phyloP scores from a whole-genome alignment of 2,113 vertebrate genomes.

The Camelus dromedarius region DNA sequence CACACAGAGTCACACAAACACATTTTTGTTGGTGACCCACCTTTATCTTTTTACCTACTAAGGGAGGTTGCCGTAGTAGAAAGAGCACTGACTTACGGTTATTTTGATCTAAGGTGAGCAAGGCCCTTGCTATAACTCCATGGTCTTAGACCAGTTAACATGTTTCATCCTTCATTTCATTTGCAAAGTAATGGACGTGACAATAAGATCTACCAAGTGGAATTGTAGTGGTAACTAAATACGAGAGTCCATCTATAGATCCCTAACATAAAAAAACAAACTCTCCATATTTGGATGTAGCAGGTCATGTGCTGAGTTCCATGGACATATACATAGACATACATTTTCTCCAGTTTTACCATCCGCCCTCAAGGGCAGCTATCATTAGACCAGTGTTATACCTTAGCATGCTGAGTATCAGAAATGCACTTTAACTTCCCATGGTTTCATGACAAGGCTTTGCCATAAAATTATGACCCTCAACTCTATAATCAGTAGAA shows the following conservation, averaged over 20 bases:
- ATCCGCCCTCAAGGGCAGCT: neutral
- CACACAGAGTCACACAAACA: neutral
- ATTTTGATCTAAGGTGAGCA: neutral
- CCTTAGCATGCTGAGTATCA: neutral
- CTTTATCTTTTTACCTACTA: neutral
- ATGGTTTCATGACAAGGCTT: neutral
- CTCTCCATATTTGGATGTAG: neutral
- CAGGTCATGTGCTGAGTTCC: neutral
- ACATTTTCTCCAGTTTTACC: neutral
- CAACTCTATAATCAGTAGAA: neutral
- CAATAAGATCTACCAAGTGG: neutral
- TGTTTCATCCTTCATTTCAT: neutral
- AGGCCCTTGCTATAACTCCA: neutral
- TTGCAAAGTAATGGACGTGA: neutral
- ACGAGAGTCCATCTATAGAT: neutral
- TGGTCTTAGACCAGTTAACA: neutral
- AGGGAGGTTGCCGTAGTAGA: neutral
- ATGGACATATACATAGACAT: neutral
- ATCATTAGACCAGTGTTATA: neutral
- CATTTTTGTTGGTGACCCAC: neutral
- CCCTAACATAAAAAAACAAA: neutral
- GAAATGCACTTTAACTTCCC: neutral
- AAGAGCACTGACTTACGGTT: neutral
- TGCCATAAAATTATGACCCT: neutral
- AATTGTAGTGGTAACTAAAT: neutral